These are phyloP conservation scores for Acholoe squamosa DNA, from an alignment of 2,888 invertebrate species.

Conservation along the genomic window DNA sequence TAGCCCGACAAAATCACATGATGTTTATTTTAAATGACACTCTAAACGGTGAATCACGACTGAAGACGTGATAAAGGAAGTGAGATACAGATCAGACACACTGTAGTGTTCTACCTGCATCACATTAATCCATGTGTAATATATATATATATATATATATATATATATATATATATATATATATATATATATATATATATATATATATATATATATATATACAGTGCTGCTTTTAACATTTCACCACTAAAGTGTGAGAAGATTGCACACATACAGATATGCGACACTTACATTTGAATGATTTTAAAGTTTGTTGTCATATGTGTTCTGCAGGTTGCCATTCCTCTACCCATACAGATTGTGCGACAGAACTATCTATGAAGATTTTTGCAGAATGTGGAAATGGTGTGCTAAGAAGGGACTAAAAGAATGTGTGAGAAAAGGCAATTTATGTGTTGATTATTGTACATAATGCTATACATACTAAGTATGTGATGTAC, in stretches of 20 bases:
- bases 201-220: too few relatives aligned
- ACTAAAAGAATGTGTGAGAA: not conserved
- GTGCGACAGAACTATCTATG: not conserved
- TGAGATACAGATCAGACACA: not conserved
- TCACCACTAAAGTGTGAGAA: too few relatives aligned
- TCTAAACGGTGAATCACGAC: too few relatives aligned
- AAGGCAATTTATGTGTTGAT: not conserved
- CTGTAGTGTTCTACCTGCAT: not conserved
- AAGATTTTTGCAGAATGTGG: not conserved
- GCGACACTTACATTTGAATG: too few relatives aligned
- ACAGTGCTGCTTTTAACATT: too few relatives aligned
- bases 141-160: too few relatives aligned
- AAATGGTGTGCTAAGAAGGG: not conserved
- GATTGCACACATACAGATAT: too few relatives aligned
- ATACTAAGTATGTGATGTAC: constrained; percentile 37
- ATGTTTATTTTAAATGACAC: too few relatives aligned
- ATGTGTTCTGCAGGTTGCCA: constrained; percentile 3
- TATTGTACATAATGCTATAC: not conserved
- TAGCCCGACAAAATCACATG: not conserved
- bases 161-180: too few relatives aligned
- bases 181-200: too few relatives aligned
- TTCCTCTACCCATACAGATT: constrained; percentile 18
- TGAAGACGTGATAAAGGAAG: not conserved
- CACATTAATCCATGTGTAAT: too few relatives aligned
- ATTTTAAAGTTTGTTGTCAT: not conserved